Evolutionary conservation across 2,113 vertebrate genomes (phyloP).

Genomic region (Oreochromis niloticus): DNA sequence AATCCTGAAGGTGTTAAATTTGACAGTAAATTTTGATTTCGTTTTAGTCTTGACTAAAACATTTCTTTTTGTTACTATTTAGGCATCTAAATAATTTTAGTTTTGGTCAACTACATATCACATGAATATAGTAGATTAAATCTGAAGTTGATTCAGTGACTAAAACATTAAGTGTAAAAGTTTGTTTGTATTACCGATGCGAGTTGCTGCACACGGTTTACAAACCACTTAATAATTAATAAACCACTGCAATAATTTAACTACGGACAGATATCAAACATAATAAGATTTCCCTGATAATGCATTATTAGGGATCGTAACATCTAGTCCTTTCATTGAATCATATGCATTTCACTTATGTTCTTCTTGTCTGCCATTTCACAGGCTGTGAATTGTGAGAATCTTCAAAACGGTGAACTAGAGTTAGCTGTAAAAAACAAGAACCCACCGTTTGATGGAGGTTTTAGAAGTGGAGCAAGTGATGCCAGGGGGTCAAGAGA

Average conservation of each 20-base stretch:
- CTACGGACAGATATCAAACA: neutral
- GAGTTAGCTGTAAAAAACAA: neutral
- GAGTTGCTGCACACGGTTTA: neutral
- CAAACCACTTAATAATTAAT: neutral
- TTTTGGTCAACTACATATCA: neutral
- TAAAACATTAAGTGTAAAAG: neutral
- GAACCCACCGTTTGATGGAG: neutral
- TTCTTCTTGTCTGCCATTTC: neutral
- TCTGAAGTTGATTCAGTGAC: neutral
- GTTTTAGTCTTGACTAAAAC: neutral
- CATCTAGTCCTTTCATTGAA: neutral
- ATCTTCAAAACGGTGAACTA: neutral
- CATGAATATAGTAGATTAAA: neutral
- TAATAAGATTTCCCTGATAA: neutral
- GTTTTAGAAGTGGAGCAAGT: neutral
- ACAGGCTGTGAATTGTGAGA: neutral
- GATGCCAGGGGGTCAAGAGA: neutral
- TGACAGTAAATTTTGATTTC: neutral
- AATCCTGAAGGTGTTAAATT: neutral
- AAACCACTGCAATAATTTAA: neutral
- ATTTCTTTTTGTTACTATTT: neutral
- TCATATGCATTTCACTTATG: neutral
- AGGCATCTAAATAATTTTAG: neutral
- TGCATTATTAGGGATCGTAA: neutral
- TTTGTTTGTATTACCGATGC: neutral